A percentile compares a stretch with the other conserved stretches of the same genome.
These are phyloP conservation scores for Nomada ruficornis DNA, from an alignment of 2,888 invertebrate species.

Conservation along the genomic window DNA sequence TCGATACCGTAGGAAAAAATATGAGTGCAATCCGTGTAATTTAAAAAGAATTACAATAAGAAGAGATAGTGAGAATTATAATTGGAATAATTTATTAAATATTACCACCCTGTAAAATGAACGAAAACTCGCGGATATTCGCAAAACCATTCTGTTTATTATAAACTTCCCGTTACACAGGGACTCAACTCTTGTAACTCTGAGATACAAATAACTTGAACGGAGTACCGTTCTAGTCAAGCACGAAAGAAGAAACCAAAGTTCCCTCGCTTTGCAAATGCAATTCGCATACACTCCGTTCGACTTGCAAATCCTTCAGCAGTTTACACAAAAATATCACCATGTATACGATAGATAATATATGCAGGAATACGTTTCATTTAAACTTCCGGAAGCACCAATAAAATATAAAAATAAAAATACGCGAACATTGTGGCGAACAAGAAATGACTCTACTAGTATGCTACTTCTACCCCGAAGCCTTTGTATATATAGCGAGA, in stretches of 20 bases:
- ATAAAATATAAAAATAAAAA: constrained; percentile 66
- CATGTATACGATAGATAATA: constrained; percentile 12
- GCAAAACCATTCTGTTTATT: constrained; percentile 20
- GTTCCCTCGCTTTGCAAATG: background rate
- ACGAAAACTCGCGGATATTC: constrained; percentile 11
- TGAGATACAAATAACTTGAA: constrained; percentile 17
- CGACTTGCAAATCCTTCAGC: constrained; percentile 22
- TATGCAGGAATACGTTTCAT: constrained; percentile 32
- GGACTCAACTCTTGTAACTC: background rate
- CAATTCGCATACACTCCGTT: constrained; percentile 2
- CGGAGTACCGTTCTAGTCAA: constrained; percentile 2
- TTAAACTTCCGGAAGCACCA: constrained; percentile 48
- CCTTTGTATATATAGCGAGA: background rate
- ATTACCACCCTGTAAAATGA: background rate
- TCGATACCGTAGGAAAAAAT: background rate
- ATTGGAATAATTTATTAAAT: constrained; percentile 7
- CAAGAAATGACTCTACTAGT: constrained; percentile 16
- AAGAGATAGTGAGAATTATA: background rate
- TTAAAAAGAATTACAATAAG: constrained; percentile 5
- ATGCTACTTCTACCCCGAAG: no score
- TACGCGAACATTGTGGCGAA: constrained; percentile 41
- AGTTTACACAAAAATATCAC: constrained; percentile 56
- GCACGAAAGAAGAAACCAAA: background rate
- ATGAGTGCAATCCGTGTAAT: background rate
- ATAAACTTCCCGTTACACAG: background rate